Percentiles rank a stretch among this genome's conserved stretches.
Evolutionary conservation across 2,113 vertebrate species (phyloP).

Genomic region (Tichodroma muraria): DNA sequence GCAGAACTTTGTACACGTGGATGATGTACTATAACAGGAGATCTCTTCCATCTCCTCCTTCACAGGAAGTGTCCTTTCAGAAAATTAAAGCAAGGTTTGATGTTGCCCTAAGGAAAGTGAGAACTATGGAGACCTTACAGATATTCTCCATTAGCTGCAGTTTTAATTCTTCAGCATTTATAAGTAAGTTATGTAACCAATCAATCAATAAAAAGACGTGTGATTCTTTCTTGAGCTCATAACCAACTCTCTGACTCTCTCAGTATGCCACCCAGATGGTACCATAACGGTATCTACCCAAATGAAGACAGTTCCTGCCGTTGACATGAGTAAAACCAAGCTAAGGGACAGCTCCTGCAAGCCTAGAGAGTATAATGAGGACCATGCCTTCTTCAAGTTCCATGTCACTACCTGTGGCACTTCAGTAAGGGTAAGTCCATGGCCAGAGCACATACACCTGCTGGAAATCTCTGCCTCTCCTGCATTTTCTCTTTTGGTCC

Average conservation of each 20-base stretch:
- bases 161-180: constrained; percentile 37
- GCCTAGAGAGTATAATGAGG: constrained; percentile 28
- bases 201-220: neutral
- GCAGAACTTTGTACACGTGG: neutral
- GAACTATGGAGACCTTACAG: constrained; percentile 42
- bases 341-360: constrained; percentile 54
- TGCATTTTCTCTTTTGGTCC: neutral
- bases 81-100: constrained; percentile 51
- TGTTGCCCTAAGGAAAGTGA: constrained; percentile 36
- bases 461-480: neutral
- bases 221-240: neutral
- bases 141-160: constrained; percentile 25
- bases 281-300: constrained; percentile 33
- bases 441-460: neutral
- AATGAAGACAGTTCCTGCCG: constrained; percentile 51
- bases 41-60: neutral
- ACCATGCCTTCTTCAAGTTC: constrained; percentile 55
- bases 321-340: constrained; percentile 55
- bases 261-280: constrained; percentile 52
- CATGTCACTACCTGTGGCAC: constrained; percentile 52
- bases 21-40: neutral
- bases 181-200: constrained; percentile 4
- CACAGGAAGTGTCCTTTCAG: constrained; percentile 57
- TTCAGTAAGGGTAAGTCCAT: constrained; percentile 40
- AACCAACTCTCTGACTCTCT: neutral